These are phyloP conservation scores for Pachypsylla venusta DNA, from an alignment of 1,140 invertebrate species.

Conservation along the genomic window DNA sequence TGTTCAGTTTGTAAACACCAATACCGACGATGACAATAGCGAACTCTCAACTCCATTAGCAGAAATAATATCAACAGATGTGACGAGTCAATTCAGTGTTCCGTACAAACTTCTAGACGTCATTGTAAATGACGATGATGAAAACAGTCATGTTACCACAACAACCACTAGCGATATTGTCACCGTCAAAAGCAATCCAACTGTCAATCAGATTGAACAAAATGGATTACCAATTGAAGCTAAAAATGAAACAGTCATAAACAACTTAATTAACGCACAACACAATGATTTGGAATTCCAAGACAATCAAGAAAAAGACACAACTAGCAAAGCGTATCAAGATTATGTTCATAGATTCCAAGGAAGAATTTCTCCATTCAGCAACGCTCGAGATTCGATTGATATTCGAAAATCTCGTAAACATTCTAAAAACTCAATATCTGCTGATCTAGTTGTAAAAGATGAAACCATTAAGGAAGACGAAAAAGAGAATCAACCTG, in stretches of 20 bases:
- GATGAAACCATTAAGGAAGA: background rate
- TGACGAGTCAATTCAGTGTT: constrained; percentile 16
- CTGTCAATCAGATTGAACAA: background rate
- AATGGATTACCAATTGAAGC: background rate
- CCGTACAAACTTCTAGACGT: constrained; percentile 6
- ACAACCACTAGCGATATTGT: constrained; percentile 26
- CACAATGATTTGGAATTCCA: constrained; percentile 7
- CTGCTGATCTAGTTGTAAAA: background rate
- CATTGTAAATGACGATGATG: constrained; percentile 23
- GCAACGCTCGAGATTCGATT: constrained; percentile 50
- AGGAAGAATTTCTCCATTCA: constrained; percentile 52
- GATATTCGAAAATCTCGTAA: constrained; percentile 46
- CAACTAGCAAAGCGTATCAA: constrained; percentile 32
- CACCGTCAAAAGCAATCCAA: constrained; percentile 22
- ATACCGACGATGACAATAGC: constrained; percentile 22
- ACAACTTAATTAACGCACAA: constrained; percentile 4
- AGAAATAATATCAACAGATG: constrained; percentile 19
- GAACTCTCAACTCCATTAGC: no score
- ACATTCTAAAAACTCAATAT: constrained; percentile 1
- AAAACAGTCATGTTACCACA: constrained; percentile 27
- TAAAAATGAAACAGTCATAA: background rate
- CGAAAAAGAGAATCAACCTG: background rate
- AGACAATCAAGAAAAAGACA: constrained; percentile 8
- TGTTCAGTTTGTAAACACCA: constrained; percentile 44
- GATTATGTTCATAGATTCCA: constrained; percentile 51